Base-by-base conservation (phyloP, 1,140 invertebrate species). In the Pogonomyrmex californicus region DNA sequence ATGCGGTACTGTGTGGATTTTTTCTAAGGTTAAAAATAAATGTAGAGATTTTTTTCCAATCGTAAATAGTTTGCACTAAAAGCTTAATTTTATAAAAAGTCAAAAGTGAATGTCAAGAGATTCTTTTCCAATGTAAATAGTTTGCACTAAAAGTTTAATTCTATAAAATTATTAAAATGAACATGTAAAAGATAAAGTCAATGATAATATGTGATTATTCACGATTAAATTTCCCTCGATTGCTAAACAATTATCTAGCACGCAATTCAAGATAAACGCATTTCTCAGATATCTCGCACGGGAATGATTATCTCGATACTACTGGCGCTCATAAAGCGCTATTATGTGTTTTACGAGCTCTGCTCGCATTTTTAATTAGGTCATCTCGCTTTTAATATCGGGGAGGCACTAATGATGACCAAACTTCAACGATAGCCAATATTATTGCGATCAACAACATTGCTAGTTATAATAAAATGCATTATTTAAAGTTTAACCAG, bases 141-240 rank as follows among this genome's bases (percentile, higher is more conserved):
- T 75, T 56, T 9, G 17, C 10, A 23, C 51, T 7, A 5, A 44
- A 23, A 76, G 17, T 12, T 58, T 17, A 44, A 77, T 33, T 65
- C 41, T 23, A 62, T 12, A 17, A 33, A 49, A 23, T 23, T 23
- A 23, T 23, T 23, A 23, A 23, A 23, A 23, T 23, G 23, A 60
- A n/a, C 47, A 23, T 23, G 23, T 23, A 23, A 23, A 23, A 49
- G 23, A 33, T 17, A 36, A 56, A 7, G 5, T 38, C 49, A 5
- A 76, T 4, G 36, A 9, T 76, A 44, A 60, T 76, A n/a, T 58
- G 54, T 76, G 60, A 76, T 76, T 76, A 36, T 56, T 60, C 73
- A 54, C 38, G 36, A 76, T 23, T 76, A 54, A 44, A 60, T 76
- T 76, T 60, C 23, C 73, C 38, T 33, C 73, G 75, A 9, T 1